These are phyloP conservation scores for Tragulus kanchil DNA, from an alignment of 2,113 vertebrate species.

Conservation along the genomic window DNA sequence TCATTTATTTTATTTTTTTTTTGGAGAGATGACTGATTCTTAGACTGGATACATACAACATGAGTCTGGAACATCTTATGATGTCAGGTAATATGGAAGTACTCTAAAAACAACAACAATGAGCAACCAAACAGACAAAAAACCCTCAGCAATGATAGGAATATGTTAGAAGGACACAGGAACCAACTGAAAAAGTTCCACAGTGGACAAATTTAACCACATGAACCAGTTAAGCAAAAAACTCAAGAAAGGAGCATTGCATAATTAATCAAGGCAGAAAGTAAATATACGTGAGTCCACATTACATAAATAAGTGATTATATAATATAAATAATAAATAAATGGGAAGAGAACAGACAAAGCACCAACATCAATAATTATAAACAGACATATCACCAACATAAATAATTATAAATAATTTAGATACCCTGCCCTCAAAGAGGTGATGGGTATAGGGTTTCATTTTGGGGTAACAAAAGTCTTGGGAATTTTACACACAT, in stretches of 20 bases:
- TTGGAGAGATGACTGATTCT: not conserved
- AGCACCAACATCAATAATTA: no score
- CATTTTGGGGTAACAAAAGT: not conserved
- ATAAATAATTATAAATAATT: not conserved
- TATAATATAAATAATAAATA: not conserved
- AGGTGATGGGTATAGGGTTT: not conserved
- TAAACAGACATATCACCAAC: no score
- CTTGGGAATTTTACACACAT: not conserved
- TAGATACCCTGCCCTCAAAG: not conserved
- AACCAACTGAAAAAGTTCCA: not conserved
- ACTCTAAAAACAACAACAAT: not conserved
- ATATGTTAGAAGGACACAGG: not conserved
- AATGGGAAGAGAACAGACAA: not conserved
- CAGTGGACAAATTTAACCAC: not conserved
- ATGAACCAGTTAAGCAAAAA: not conserved
- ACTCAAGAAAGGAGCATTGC: not conserved
- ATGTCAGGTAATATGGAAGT: not conserved
- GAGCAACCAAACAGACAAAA: not conserved
- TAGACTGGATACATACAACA: not conserved
- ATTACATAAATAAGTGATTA: not conserved
- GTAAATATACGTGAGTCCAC: not conserved
- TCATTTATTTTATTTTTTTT: no score
- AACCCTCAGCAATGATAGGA: not conserved
- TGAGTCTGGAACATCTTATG: not conserved
- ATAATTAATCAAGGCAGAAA: not conserved